A percentile compares a stretch with the other conserved stretches of the same genome.
phyloP scores from a whole-genome alignment of 2,888 invertebrate genomes.

The Trissonchulus sp. region DNA sequence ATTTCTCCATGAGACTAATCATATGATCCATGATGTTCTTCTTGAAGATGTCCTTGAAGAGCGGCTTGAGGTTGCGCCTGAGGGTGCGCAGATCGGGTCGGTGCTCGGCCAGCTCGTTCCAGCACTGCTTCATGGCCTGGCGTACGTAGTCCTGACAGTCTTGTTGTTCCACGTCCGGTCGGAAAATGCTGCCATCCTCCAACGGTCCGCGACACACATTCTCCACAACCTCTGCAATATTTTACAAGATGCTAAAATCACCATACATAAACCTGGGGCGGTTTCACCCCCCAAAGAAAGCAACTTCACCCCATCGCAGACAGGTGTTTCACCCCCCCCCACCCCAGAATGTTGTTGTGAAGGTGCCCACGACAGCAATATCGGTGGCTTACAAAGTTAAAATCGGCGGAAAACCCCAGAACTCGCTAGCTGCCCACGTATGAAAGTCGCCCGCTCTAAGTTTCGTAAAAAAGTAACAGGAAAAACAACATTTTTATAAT shows the following conservation, averaged over 20 bases:
- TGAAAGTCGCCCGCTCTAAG: too few relatives aligned
- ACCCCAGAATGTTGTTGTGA: too few relatives aligned
- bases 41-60: conserved; percentile 56
- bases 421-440: too few relatives aligned
- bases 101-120: conserved; percentile 72
- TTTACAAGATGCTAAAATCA: neutral
- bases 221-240: conserved; percentile 70
- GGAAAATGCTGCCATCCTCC: conserved; percentile 54
- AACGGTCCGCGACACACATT: conserved; percentile 63
- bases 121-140: conserved; percentile 71
- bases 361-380: too few relatives aligned
- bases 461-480: too few relatives aligned
- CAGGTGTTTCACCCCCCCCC: too few relatives aligned
- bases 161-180: conserved; percentile 64
- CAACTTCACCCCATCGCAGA: too few relatives aligned
- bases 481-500: too few relatives aligned
- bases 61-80: conserved; percentile 68
- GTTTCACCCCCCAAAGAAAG: too few relatives aligned
- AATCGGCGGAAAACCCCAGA: too few relatives aligned
- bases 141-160: conserved; percentile 74
- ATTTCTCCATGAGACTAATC: conserved; percentile 96
- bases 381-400: too few relatives aligned
- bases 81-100: conserved; percentile 74
- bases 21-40: conserved; percentile 77
- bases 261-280: too few relatives aligned